Base-by-base conservation (phyloP, 2,113 vertebrate genomes). In the Ascaphus truei region DNA sequence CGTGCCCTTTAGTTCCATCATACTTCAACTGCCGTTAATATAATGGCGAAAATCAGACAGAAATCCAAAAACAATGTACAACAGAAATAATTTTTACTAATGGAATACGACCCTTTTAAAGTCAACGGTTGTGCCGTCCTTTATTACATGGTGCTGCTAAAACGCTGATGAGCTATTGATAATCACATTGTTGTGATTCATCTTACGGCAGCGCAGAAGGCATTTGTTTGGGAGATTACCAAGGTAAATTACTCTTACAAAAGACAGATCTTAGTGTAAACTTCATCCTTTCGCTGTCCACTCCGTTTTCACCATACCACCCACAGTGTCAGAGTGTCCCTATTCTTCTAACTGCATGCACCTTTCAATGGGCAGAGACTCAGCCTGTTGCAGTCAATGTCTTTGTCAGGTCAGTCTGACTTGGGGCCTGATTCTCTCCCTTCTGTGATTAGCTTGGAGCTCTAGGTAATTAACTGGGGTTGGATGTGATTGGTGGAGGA, bases 401-500 rank as follows among this genome's bases (percentile, higher is more conserved):
- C 65, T 48, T 47, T 20, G 52, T 45, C 55, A 68, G 66, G 66
- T 68, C 55, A 59, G 20, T 41, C 48, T 58, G 55, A 37, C 55
- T 25, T 13, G 20, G 50, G 56, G 43, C 27, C 66, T 47, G 34
- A n/a, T 18, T 34, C 51, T 33, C 39, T 16, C 20, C n/a, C 39
- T 6, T 11, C 53, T 7, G 37, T 68, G 39, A 68, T 57, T 57
- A 58, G 65, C 16, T 30, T 47, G 39, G 18, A 58, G 65, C 52
- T 68, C 65, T 26, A 47, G 33, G 23, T 68, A 59, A 68, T 60
- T 59, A 68, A 15, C 66, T 29, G 31, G 7, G 43, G 18, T 26
- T 4, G 12, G 23, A 18, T 37, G 11, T 79, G 82, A 73, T 55
- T 55, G 73, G 59, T 60, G 73, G 68, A 25, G 7, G 9, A 27